Percentiles rank a stretch among this genome's conserved stretches.
These are phyloP conservation scores for Turdus rufiventris DNA, from an alignment of 2,113 vertebrate genomes.

Conservation along the genomic window DNA sequence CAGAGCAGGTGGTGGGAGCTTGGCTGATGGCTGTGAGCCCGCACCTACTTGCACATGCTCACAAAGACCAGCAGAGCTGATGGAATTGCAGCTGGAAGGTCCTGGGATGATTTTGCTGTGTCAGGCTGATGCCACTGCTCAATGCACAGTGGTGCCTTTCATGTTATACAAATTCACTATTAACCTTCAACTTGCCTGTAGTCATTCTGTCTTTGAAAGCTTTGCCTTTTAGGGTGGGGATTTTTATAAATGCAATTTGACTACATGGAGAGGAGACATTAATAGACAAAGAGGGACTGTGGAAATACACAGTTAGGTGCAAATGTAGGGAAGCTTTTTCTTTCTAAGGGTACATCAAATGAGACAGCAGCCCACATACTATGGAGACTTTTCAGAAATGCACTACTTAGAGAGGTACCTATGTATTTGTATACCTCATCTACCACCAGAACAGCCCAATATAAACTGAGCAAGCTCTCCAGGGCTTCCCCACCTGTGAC, in stretches of 20 bases:
- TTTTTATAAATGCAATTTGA: not conserved
- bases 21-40: not conserved
- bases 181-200: not conserved
- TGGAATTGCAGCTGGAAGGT: not conserved
- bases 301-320: not conserved
- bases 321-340: not conserved
- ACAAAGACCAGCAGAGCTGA: not conserved
- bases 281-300: not conserved
- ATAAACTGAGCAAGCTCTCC: not conserved
- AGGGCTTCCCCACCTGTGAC: rapidly evolving
- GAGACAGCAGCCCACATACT: not conserved
- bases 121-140: not conserved
- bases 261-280: not conserved
- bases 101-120: not conserved
- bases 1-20: not conserved
- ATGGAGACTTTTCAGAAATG: not conserved
- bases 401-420: not conserved
- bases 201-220: not conserved
- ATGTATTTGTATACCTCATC: not conserved
- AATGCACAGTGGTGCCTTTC: rapidly evolving
- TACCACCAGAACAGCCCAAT: not conserved
- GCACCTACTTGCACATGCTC: not conserved
- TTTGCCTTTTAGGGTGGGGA: not conserved
- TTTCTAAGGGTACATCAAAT: not conserved
- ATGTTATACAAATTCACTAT: not conserved